Base-by-base conservation (phyloP, 2,797 vertebrate genomes). In the Cyclura pinguis region DNA sequence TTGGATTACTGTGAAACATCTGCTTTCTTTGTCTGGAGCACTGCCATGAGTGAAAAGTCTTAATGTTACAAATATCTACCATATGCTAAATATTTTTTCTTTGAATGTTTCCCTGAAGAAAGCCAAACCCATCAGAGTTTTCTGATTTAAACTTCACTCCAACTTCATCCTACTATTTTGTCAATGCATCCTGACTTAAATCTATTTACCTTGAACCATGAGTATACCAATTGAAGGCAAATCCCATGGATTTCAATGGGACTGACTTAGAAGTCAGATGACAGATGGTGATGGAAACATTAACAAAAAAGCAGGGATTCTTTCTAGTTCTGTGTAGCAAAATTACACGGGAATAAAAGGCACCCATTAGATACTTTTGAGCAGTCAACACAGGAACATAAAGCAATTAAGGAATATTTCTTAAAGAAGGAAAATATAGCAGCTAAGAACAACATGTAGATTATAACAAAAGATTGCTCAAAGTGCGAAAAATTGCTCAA, bases 1-100 rank as follows among this genome's bases (percentile, higher is more conserved):
- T 89, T 52, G 91, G 47, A 72, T 77, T 93, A 91, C 80, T 87
- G 72, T 87, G 77, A 91, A 94, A 72, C 89, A 88, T 86, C 72
- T 91, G 74, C 78, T 91, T 89, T 85, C 78, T 92, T 91, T 83
- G 91, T 72, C 89, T 73, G 62, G 77, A 62, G 64, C 35, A 73
- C 6, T n/a, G 67, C 64, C 84, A 35, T n/a, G 84, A 87, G 80
- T 88, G 47, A 81, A 88, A 93, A 52, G 59, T 88, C 87, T 90
- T 91, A 35, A 32, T 32, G 72, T 38, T 35, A 84, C 6, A 16
- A 87, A 27, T 72, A 85, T 62, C 35, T 27, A 5, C n/a, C 57
- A 18, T 7, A 29, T 55, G 76, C n/a, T 84, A 77, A 84, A 62
- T 57, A 32, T 55, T 72, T 82, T 73, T 13, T 50, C 38, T 72